A percentile compares a stretch with the other conserved stretches of the same genome.
Conservation (phyloP, 2,797 vertebrate genomes). For the Chelidonichthys spinosus region DNA sequence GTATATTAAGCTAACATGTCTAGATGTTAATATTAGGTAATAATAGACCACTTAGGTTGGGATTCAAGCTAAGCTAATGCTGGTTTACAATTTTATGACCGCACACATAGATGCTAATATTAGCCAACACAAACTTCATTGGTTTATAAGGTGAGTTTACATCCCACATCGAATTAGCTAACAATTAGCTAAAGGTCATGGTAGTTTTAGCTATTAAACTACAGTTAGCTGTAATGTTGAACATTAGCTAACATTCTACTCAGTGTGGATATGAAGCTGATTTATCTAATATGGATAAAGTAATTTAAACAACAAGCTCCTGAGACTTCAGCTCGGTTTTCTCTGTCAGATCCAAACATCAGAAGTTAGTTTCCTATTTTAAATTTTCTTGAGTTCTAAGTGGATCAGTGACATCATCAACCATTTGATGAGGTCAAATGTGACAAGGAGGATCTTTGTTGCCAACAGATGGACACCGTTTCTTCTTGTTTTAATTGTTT, state of each 20-base stretch:
- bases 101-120: not conserved
- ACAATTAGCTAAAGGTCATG: not conserved
- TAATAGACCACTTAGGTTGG: not conserved
- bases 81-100: not conserved
- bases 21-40: too few relatives aligned
- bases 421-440: not conserved
- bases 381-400: not conserved
- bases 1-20: too few relatives aligned
- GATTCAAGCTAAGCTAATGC: not conserved
- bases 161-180: not conserved
- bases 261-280: not conserved
- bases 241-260: not conserved
- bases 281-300: not conserved
- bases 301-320: too few relatives aligned
- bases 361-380: not conserved
- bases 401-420: not conserved
- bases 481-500: not conserved
- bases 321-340: conserved; percentile 5
- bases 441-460: not conserved
- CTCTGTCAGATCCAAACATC: conserved; percentile 43
- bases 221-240: not conserved
- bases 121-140: not conserved
- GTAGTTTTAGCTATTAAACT: not conserved
- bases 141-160: too few relatives aligned
- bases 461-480: not conserved